Percentiles rank a stretch among this genome's conserved stretches.
Evolutionary conservation across 2,797 vertebrate species (phyloP).

Genomic region (Rallus crepitans): DNA sequence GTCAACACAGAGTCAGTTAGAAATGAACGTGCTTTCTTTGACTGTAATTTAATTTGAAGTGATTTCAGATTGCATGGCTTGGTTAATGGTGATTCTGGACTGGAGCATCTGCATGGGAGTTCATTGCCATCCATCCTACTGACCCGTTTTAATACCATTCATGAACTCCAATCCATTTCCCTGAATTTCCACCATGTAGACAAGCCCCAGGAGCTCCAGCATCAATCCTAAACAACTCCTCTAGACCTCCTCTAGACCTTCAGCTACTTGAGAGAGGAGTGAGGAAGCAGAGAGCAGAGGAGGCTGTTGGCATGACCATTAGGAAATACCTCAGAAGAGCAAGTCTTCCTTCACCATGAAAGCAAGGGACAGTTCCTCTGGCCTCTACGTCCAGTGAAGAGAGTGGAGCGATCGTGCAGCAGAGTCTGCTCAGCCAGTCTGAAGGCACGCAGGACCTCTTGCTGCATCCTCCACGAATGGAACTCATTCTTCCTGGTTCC

Average conservation of each 20-base stretch:
- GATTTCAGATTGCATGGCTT: not conserved
- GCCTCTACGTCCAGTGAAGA: not conserved
- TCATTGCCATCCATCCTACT: not conserved
- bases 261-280: not conserved
- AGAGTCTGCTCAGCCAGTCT: not conserved
- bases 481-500: not conserved
- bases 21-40: not conserved
- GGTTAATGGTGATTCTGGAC: not conserved
- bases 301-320: not conserved
- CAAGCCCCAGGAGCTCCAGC: not conserved
- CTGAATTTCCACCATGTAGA: not conserved
- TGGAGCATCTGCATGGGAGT: not conserved
- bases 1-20: not conserved
- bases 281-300: not conserved
- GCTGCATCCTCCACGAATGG: not conserved
- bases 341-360: not conserved
- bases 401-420: not conserved
- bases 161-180: not conserved
- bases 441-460: not conserved
- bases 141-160: not conserved
- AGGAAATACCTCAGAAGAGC: not conserved
- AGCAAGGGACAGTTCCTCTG: not conserved
- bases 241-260: not conserved
- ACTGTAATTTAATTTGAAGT: not conserved
- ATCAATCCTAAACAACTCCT: not conserved